A percentile compares a stretch with the other conserved stretches of the same genome.
phyloP scores from a whole-genome alignment of 2,888 invertebrate genomes.

The Hololepta plana region DNA sequence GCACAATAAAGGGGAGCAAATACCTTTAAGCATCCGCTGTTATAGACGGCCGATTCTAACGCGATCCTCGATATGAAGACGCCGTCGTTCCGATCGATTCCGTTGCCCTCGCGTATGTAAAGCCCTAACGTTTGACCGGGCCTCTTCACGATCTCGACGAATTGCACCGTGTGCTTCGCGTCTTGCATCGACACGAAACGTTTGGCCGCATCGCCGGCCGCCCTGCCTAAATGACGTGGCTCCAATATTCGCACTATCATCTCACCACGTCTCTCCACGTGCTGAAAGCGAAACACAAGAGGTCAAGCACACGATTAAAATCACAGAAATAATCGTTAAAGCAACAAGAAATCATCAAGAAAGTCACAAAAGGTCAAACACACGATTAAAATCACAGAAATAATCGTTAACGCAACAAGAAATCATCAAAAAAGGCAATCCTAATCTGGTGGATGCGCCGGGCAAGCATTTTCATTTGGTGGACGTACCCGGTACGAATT shows the following conservation, averaged over 20 bases:
- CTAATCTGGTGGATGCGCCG: too few species aligned
- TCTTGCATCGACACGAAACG: conserved; percentile 69
- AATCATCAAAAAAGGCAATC: too few species aligned
- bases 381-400: too few species aligned
- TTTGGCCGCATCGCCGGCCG: conserved; percentile 74
- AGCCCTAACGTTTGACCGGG: conserved; percentile 96
- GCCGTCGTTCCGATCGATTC: conserved; percentile 85
- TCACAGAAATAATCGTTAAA: too few species aligned
- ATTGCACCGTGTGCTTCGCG: conserved; percentile 46
- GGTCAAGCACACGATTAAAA: too few species aligned
- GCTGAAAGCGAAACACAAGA: conserved; percentile 22
- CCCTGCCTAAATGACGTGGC: conserved; percentile 69
- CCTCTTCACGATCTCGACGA: conserved; percentile 96
- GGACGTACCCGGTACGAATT: too few species aligned
- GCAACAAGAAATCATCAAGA: too few species aligned
- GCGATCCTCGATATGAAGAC: conserved; percentile 97
- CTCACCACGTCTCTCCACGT: conserved; percentile 80
- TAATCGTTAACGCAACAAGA: too few species aligned
- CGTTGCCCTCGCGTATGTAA: conserved; percentile 98
- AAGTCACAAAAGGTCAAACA: too few species aligned
- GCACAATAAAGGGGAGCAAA: too few species aligned
- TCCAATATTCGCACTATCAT: conserved; percentile 89
- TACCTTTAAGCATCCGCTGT: conserved; percentile 86
- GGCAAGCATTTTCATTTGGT: too few species aligned
- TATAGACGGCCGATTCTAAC: conserved; percentile 89